Percentiles rank a stretch among this genome's conserved stretches.
These are phyloP conservation scores for Myathropa florea DNA, from an alignment of 2,888 invertebrate genomes.

Conservation along the genomic window DNA sequence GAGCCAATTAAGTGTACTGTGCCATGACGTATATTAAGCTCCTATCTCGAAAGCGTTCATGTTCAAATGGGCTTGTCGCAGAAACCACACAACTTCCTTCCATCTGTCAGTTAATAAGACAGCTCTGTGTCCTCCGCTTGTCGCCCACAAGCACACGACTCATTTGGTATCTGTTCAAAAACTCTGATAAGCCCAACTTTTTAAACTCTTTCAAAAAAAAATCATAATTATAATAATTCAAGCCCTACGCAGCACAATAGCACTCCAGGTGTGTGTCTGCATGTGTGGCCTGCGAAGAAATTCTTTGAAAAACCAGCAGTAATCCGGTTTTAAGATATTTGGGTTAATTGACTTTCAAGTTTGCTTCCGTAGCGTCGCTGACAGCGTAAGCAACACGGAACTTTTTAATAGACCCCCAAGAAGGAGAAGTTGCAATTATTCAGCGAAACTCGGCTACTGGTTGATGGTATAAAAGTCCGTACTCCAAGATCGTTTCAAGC, in stretches of 20 bases:
- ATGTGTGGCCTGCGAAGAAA: not conserved
- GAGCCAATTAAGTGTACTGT: no score
- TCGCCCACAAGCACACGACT: not conserved
- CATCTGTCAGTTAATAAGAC: not conserved
- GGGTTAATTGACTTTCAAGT: conserved; percentile 66
- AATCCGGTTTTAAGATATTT: conserved; percentile 44
- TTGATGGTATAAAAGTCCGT: not conserved
- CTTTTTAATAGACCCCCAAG: conserved; percentile 53
- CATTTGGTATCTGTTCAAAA: not conserved
- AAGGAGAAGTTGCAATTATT: conserved; percentile 38
- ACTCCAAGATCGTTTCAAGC: not conserved
- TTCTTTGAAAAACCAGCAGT: conserved; percentile 3
- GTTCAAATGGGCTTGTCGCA: no score
- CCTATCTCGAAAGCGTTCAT: no score
- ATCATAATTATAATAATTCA: no score
- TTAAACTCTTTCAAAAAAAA: not conserved
- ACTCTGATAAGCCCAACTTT: not conserved
- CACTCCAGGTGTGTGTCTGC: not conserved
- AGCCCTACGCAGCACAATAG: not conserved
- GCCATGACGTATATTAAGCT: no score
- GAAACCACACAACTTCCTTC: no score
- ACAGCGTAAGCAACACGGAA: not conserved
- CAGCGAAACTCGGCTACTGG: conserved; percentile 1
- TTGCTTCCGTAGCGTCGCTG: not conserved
- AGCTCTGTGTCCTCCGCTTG: not conserved